These are phyloP conservation scores for Echinarachnius parma DNA, from an alignment of 53 echinoderm and acorn worm species.

Conservation along the genomic window DNA sequence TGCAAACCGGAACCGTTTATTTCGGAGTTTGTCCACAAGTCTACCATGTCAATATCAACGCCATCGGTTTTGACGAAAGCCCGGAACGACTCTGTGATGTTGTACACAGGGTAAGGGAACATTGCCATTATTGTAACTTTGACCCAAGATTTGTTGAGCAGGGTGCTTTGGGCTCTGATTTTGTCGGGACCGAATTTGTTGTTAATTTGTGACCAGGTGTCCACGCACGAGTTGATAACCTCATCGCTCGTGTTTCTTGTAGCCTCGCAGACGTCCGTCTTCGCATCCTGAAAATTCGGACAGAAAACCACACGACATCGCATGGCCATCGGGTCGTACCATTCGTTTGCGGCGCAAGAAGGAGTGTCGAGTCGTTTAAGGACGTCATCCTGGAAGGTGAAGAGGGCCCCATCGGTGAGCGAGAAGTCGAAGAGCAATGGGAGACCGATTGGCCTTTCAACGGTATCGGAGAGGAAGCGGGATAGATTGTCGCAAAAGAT, in stretches of 20 bases:
- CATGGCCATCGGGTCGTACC: slow-evolving; percentile 12
- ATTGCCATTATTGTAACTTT: too few species aligned
- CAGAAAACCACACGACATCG: slow-evolving; percentile 1
- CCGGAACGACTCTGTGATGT: too few species aligned
- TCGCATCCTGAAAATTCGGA: background rate
- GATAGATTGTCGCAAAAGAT: background rate
- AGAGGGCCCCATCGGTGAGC: background rate
- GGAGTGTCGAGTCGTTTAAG: background rate
- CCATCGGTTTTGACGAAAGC: too few species aligned
- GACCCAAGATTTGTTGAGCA: background rate
- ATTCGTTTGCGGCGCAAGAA: background rate
- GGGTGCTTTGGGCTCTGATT: too few species aligned
- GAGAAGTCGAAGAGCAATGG: slow-evolving; percentile 1
- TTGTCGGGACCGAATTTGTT: too few species aligned
- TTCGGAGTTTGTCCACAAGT: too few species aligned
- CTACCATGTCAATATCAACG: too few species aligned
- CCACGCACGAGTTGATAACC: background rate
- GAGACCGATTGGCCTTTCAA: background rate
- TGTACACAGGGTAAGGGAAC: too few species aligned
- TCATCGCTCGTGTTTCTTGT: background rate
- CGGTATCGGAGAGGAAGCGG: too few species aligned
- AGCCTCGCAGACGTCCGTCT: background rate
- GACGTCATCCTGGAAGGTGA: background rate
- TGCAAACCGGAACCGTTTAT: too few species aligned
- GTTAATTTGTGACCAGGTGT: too few species aligned